Evolutionary conservation across 2,888 invertebrate species (phyloP).

Genomic region (Acleris emargana): DNA sequence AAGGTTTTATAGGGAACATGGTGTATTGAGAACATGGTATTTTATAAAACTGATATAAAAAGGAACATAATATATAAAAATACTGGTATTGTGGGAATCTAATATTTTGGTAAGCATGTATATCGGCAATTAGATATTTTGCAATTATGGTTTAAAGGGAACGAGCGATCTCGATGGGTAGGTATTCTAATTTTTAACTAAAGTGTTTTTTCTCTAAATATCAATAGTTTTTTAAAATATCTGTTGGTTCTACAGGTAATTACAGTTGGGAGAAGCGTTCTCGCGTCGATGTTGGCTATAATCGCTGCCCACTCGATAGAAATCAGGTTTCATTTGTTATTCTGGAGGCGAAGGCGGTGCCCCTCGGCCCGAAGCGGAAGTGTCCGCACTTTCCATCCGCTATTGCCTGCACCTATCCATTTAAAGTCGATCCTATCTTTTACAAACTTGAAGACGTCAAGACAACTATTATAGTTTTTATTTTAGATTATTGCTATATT

Average conservation of each 20-base stretch:
- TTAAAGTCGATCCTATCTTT: slow-evolving; percentile 59
- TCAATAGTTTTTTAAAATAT: slow-evolving; percentile 41
- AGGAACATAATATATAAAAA: too few relatives aligned
- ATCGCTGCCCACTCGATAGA: slow-evolving; percentile 75
- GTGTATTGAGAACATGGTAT: too few relatives aligned
- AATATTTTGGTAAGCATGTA: too few relatives aligned
- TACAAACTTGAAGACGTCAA: slow-evolving; percentile 14
- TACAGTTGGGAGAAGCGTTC: slow-evolving; percentile 48
- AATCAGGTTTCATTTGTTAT: slow-evolving; percentile 83
- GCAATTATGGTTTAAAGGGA: too few relatives aligned
- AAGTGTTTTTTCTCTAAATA: background rate
- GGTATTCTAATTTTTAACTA: background rate
- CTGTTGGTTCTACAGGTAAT: slow-evolving; percentile 43
- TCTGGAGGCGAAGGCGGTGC: slow-evolving; percentile 77
- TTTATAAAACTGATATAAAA: too few relatives aligned
- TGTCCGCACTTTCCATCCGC: slow-evolving; percentile 80
- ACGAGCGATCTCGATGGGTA: too few relatives aligned
- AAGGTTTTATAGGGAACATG: too few relatives aligned
- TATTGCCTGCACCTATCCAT: slow-evolving; percentile 64
- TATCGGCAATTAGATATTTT: too few relatives aligned
- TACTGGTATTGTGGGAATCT: too few relatives aligned
- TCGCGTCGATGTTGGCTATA: slow-evolving; percentile 55
- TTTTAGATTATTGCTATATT: too few relatives aligned
- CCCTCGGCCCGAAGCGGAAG: slow-evolving; percentile 70
- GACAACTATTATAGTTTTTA: too few relatives aligned